A percentile compares a stretch with the other conserved stretches of the same genome.
Conservation (phyloP, 2,888 invertebrate species). For the Elysia crispata region DNA sequence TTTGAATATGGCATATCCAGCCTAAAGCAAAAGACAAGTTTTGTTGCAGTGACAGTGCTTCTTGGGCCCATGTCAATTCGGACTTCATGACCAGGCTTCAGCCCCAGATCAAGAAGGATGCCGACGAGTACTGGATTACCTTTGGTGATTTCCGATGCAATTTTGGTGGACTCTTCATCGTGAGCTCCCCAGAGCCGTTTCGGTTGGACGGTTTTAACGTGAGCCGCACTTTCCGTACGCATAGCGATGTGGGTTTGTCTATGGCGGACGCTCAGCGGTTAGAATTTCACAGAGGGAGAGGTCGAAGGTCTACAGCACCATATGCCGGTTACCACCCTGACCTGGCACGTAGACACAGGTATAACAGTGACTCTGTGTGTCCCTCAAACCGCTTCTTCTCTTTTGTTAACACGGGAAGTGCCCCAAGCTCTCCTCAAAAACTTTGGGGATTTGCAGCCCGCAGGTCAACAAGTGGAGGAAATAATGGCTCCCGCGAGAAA, state of each 20-base stretch:
- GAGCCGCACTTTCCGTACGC: constrained; percentile 57
- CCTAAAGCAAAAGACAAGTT: no score
- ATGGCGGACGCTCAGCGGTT: neutral
- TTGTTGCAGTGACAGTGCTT: constrained; percentile 61
- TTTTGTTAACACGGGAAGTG: constrained; percentile 19
- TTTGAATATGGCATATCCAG: no score
- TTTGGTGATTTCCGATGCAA: constrained; percentile 62
- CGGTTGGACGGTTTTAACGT: constrained; percentile 61
- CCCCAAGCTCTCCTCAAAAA: constrained; percentile 38
- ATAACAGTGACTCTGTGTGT: constrained; percentile 34
- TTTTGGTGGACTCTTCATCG: constrained; percentile 71
- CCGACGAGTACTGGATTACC: constrained; percentile 72
- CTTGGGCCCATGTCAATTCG: constrained; percentile 67
- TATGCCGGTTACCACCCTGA: constrained; percentile 22
- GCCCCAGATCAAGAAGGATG: constrained; percentile 66
- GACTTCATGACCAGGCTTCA: constrained; percentile 66
- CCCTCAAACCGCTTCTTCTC: neutral
- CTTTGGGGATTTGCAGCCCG: no score
- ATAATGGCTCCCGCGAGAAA: no score
- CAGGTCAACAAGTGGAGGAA: no score
- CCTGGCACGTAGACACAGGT: neutral
- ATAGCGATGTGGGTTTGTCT: constrained; percentile 19
- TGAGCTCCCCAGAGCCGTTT: constrained; percentile 68
- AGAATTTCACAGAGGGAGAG: constrained; percentile 7
- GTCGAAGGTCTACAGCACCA: constrained; percentile 36